Conservation (phyloP, 2,888 invertebrate species). For the Syritta pipiens region DNA sequence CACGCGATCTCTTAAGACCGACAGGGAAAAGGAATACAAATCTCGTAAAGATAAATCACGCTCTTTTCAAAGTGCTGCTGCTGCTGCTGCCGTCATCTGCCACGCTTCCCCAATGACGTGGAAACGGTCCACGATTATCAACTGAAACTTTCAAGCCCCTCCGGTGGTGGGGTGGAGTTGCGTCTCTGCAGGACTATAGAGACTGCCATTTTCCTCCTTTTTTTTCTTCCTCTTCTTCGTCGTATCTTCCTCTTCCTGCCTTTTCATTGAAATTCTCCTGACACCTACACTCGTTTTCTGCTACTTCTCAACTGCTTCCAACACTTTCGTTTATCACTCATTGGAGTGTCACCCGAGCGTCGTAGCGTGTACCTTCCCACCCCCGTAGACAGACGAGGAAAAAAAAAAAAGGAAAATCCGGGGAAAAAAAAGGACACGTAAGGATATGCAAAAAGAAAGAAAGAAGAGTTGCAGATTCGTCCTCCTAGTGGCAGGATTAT, state of each 20-base stretch:
- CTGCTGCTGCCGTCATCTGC: conserved; percentile 35
- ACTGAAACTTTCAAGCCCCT: conserved; percentile 50
- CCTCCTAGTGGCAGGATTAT: conserved; percentile 42
- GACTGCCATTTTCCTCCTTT: conserved; percentile 11
- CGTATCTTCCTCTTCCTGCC: conserved; percentile 1
- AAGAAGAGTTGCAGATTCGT: too few species aligned
- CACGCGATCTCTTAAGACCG: neutral
- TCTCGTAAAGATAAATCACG: conserved; percentile 64
- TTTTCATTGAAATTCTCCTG: conserved; percentile 44
- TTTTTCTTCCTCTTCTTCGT: neutral
- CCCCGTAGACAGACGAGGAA: conserved; percentile 2
- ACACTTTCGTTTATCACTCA: conserved; percentile 53
- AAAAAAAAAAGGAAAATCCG: neutral
- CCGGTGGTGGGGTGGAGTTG: conserved; percentile 40
- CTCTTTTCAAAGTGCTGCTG: conserved; percentile 17
- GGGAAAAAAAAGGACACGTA: conserved; percentile 7
- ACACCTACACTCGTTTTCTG: conserved; percentile 22
- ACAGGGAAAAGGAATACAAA: conserved; percentile 22
- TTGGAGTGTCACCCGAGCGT: conserved; percentile 34
- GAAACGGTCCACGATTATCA: conserved; percentile 58
- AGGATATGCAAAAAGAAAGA: neutral
- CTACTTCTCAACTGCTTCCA: conserved; percentile 31
- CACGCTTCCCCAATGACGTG: conserved; percentile 47
- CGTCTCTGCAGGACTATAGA: conserved; percentile 9
- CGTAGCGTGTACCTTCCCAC: neutral